These are phyloP conservation scores for Natrix natrix DNA, from an alignment of 2,797 vertebrate genomes.

Conservation along the genomic window DNA sequence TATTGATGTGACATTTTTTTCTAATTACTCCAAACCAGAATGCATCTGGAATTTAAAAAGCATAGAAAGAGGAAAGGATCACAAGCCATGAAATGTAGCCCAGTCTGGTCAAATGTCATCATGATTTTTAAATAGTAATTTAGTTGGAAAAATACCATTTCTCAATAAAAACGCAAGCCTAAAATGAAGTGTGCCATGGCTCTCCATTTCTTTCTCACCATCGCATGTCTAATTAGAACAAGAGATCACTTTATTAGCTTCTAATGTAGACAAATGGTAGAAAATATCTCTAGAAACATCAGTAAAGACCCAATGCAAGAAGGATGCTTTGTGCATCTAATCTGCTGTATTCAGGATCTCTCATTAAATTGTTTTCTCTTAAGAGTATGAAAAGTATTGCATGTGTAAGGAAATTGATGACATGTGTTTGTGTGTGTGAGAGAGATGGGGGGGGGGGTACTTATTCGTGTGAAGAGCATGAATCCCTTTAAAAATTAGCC, in stretches of 20 bases:
- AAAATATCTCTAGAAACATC: neutral
- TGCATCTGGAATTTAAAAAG: neutral
- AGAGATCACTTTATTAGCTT: neutral
- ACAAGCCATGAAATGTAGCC: neutral
- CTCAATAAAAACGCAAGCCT: neutral
- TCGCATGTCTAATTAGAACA: neutral
- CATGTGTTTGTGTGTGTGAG: neutral
- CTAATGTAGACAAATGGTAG: neutral
- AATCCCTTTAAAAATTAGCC: neutral
- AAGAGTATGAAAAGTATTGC: neutral
- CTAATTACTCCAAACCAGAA: neutral
- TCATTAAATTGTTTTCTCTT: neutral
- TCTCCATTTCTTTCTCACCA: neutral
- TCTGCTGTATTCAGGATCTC: neutral
- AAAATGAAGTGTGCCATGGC: neutral
- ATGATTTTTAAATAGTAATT: neutral
- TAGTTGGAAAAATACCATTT: neutral
- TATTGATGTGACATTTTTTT: neutral
- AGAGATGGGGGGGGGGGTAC: neutral
- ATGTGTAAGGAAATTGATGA: neutral
- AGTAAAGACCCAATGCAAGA: neutral
- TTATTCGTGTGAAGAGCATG: neutral
- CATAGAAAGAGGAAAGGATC: neutral
- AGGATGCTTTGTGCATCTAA: neutral
- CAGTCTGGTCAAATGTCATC: neutral